phyloP scores from a whole-genome alignment of 2,888 invertebrate genomes.

The Lysandra coridon region DNA sequence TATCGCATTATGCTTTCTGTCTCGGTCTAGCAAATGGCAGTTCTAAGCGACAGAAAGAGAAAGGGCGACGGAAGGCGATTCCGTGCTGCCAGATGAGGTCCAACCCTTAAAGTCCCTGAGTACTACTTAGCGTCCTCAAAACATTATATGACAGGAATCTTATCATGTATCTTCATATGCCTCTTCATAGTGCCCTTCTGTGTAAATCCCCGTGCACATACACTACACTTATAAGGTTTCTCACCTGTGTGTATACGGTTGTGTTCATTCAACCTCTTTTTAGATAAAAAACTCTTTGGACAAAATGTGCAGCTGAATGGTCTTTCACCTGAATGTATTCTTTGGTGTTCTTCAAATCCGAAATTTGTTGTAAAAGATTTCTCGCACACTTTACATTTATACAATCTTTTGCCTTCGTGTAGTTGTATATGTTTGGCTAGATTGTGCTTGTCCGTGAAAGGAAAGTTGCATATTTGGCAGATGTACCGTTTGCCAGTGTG shows the following conservation, averaged over 20 bases:
- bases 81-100: too few relatives aligned
- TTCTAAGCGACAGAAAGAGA: too few relatives aligned
- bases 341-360: constrained; percentile 61
- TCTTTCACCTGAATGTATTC: constrained; percentile 70
- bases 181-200: constrained; percentile 68
- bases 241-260: constrained; percentile 70
- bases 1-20: too few relatives aligned
- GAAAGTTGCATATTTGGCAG: constrained; percentile 64
- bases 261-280: constrained; percentile 63
- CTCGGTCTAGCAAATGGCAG: too few relatives aligned
- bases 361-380: constrained; percentile 60
- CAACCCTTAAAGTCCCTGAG: too few relatives aligned
- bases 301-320: constrained; percentile 64
- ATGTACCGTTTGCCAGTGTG: constrained; percentile 64
- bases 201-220: constrained; percentile 68
- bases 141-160: constrained; percentile 39
- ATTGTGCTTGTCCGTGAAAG: constrained; percentile 68
- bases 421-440: constrained; percentile 63
- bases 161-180: constrained; percentile 70
- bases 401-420: constrained; percentile 65
- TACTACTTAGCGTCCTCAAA: background rate
- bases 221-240: constrained; percentile 62
- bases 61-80: too few relatives aligned
- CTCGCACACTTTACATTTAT: constrained; percentile 66
- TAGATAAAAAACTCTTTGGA: constrained; percentile 63